phyloP scores from a whole-genome alignment of 2,797 vertebrate genomes.

The Amblyopsis hoosieri region DNA sequence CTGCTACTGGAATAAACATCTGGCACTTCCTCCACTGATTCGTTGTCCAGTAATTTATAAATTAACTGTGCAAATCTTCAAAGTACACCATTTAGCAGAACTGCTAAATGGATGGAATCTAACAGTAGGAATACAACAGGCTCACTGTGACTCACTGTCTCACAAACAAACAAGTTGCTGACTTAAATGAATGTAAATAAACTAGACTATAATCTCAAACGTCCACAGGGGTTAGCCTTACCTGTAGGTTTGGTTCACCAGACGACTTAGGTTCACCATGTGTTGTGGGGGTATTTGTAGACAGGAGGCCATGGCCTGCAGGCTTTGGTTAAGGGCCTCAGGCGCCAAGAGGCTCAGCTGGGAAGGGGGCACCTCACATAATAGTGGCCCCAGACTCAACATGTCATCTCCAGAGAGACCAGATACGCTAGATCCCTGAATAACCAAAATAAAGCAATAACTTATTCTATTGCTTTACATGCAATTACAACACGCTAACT shows the following conservation, averaged over 20 bases:
- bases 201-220: too few species aligned
- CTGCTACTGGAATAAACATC: too few species aligned
- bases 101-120: too few species aligned
- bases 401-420: conserved; percentile 50
- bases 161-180: too few species aligned
- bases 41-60: too few species aligned
- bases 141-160: too few species aligned
- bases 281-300: conserved; percentile 52
- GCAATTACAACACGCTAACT: neutral
- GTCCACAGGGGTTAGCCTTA: conserved; percentile 30
- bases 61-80: too few species aligned
- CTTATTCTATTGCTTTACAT: neutral
- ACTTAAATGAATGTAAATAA: too few species aligned
- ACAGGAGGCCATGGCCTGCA: conserved; percentile 63
- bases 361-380: conserved; percentile 67
- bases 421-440: conserved; percentile 60
- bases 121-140: too few species aligned
- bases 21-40: too few species aligned
- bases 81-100: too few species aligned
- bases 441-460: neutral
- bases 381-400: conserved; percentile 53
- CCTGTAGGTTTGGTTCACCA: conserved; percentile 66
- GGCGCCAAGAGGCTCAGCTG: conserved; percentile 50
- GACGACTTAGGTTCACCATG: conserved; percentile 45
- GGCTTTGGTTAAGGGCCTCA: conserved; percentile 47